These are phyloP conservation scores for Manis pentadactyla DNA, from an alignment of 2,797 vertebrate species.

Conservation along the genomic window DNA sequence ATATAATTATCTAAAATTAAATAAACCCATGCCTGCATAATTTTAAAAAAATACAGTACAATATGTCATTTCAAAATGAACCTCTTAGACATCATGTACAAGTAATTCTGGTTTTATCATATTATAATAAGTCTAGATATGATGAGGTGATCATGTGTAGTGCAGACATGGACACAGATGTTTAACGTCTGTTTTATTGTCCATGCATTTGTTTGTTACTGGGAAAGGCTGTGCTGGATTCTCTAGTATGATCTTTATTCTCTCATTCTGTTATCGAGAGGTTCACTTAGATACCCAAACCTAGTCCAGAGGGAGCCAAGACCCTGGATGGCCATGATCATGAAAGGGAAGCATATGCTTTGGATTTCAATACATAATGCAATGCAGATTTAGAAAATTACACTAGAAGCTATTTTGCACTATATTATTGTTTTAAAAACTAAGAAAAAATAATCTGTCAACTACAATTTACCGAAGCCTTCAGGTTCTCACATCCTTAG, in stretches of 20 bases:
- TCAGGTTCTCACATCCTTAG: neutral
- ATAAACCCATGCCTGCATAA: neutral
- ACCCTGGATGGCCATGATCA: neutral
- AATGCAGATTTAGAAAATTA: conserved; percentile 11
- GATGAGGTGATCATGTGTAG: neutral
- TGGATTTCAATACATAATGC: conserved; percentile 21
- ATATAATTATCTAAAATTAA: conserved; percentile 53
- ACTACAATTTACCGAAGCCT: neutral
- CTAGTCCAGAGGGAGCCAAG: neutral
- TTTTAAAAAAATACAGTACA: neutral
- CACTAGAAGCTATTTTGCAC: neutral
- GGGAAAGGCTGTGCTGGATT: neutral
- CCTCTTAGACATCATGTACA: neutral
- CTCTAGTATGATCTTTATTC: neutral
- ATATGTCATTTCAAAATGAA: conserved; percentile 30
- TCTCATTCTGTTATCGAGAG: neutral
- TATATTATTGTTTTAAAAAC: neutral
- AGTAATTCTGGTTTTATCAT: conserved; percentile 34
- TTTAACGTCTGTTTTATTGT: neutral
- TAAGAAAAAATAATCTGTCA: neutral
- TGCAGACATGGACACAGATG: neutral
- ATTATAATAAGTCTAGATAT: conserved; percentile 12
- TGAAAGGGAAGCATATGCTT: neutral
- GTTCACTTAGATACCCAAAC: neutral
- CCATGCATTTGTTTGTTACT: neutral